Percentiles rank a stretch among this genome's conserved stretches.
Evolutionary conservation across 2,113 vertebrate genomes (phyloP).

Genomic region (Alaudala cheleensis): DNA sequence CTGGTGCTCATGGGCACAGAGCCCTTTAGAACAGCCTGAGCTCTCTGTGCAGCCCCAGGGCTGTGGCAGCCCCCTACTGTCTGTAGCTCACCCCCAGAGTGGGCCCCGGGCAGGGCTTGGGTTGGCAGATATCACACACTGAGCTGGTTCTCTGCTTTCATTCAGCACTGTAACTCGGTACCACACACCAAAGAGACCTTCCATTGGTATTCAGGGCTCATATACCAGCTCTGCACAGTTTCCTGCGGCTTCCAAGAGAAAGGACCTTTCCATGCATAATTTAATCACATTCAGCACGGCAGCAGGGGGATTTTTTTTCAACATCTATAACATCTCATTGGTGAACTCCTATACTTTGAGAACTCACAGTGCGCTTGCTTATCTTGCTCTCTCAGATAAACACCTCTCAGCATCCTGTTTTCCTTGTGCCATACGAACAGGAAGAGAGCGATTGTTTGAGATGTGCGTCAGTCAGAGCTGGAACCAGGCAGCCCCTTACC

Average conservation of each 20-base stretch:
- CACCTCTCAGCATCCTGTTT: conserved; percentile 71
- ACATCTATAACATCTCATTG: background rate
- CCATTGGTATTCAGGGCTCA: conserved; percentile 50
- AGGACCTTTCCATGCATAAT: conserved; percentile 1
- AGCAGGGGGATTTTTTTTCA: background rate
- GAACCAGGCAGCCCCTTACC: conserved; percentile 28
- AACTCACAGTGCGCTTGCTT: conserved; percentile 28
- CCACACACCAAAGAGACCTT: background rate
- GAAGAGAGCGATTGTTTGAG: conserved; percentile 67
- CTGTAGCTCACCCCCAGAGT: background rate
- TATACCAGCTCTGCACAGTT: background rate
- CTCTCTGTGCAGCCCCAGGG: background rate
- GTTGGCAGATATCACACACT: background rate
- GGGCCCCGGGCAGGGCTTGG: background rate
- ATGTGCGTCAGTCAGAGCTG: conserved; percentile 63
- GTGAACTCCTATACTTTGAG: background rate
- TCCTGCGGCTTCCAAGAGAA: background rate
- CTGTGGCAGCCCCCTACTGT: background rate
- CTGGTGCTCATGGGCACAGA: background rate
- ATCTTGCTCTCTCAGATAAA: conserved; percentile 62
- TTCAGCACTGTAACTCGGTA: background rate
- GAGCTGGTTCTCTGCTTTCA: background rate
- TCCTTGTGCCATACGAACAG: conserved; percentile 64
- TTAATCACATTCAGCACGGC: background rate
- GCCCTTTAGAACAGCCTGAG: background rate